Percentiles rank a stretch among this genome's conserved stretches.
These are phyloP conservation scores for Antechinus stuartii DNA, from an alignment of 2,113 vertebrate genomes.

Conservation along the genomic window DNA sequence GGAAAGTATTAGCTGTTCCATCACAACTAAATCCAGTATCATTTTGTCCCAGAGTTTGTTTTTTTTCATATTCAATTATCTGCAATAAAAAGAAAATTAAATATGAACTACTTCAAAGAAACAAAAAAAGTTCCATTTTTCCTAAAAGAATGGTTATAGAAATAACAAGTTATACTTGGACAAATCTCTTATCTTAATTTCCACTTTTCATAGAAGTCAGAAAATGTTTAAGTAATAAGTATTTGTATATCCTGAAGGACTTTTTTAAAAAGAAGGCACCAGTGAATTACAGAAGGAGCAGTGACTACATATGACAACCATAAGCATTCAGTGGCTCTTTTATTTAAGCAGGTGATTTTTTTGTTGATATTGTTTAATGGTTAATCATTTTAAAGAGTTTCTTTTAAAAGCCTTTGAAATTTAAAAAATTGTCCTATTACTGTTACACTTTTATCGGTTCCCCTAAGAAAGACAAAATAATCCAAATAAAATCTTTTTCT, in stretches of 20 bases:
- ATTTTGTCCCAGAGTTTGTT: constrained; percentile 92
- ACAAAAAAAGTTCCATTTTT: background rate
- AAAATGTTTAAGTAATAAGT: background rate
- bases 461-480: background rate
- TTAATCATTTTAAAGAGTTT: background rate
- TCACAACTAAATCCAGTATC: constrained; percentile 97
- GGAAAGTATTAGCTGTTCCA: constrained; percentile 93
- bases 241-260: background rate
- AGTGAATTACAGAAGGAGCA: background rate
- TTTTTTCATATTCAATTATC: constrained; percentile 96
- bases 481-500: background rate
- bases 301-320: background rate
- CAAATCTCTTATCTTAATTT: background rate
- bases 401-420: background rate
- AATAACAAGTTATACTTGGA: background rate
- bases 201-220: background rate
- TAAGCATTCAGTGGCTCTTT: background rate
- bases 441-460: background rate
- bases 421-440: background rate
- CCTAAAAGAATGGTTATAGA: background rate
- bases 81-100: constrained; percentile 74
- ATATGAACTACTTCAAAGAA: constrained; percentile 37
- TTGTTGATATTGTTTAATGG: background rate
- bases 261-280: background rate
- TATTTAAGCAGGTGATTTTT: background rate